These are phyloP conservation scores for Mungos mungo DNA, from an alignment of 2,113 vertebrate genomes.

Conservation along the genomic window DNA sequence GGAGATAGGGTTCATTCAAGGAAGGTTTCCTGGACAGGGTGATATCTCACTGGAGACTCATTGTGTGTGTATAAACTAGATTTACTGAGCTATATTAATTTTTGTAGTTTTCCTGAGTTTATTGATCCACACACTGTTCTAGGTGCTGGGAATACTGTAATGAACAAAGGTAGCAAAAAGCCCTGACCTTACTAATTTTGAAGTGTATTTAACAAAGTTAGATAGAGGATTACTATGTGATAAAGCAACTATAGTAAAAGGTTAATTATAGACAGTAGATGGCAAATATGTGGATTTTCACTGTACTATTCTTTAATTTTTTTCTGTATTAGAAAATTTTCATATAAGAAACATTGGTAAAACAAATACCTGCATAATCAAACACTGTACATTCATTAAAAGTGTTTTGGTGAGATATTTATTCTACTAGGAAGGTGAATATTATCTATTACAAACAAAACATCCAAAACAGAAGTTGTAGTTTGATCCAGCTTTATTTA, in stretches of 20 bases:
- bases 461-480: background rate
- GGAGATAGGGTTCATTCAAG: background rate
- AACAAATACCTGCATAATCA: background rate
- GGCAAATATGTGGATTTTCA: background rate
- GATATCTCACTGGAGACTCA: background rate
- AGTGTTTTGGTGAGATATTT: background rate
- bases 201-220: background rate
- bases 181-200: background rate
- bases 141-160: background rate
- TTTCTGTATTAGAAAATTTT: background rate
- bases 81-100: background rate
- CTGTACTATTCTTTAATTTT: background rate
- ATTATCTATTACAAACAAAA: background rate
- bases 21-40: background rate
- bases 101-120: background rate
- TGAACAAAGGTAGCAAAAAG: background rate
- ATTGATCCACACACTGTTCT: background rate
- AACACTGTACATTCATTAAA: background rate
- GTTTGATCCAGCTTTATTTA: background rate
- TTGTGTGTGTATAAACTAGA: background rate
- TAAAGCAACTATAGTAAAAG: background rate
- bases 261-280: background rate
- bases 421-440: background rate
- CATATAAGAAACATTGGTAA: background rate
- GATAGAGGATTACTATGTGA: background rate